A percentile compares a stretch with the other conserved stretches of the same genome.
Conservation (phyloP, 2,113 vertebrate species). For the Taurulus bubalis region DNA sequence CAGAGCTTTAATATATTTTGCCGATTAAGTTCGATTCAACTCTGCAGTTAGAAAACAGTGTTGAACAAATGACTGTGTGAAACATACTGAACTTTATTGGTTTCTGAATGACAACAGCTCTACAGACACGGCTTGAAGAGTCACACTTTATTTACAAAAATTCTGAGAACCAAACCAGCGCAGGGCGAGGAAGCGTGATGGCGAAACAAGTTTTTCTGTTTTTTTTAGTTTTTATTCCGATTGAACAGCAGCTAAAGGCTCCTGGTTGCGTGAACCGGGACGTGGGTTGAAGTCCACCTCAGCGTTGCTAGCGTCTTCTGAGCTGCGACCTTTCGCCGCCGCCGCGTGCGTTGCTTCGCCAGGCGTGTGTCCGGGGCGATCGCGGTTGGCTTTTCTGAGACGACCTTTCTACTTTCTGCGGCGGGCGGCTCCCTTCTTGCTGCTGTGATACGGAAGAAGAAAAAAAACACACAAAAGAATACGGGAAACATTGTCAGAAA, state of each 20-base stretch:
- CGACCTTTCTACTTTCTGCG: slow-evolving; percentile 92
- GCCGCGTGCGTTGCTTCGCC: slow-evolving; percentile 61
- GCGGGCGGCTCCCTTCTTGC: slow-evolving; percentile 95
- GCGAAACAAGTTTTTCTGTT: slow-evolving; percentile 48
- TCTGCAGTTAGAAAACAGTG: slow-evolving; percentile 29
- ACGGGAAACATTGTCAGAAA: slow-evolving; percentile 39
- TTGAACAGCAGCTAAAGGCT: slow-evolving; percentile 70
- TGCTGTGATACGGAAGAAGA: slow-evolving; percentile 82
- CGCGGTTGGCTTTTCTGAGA: slow-evolving; percentile 62
- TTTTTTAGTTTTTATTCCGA: slow-evolving; percentile 53
- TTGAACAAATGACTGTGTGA: slow-evolving; percentile 65
- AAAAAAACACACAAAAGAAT: slow-evolving; percentile 4
- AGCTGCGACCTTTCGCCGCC: slow-evolving; percentile 52
- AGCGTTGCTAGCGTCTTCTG: slow-evolving; percentile 62
- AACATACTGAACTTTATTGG: slow-evolving; percentile 73
- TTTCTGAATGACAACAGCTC: slow-evolving; percentile 75
- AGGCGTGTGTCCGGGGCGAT: slow-evolving; percentile 57
- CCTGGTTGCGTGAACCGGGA: slow-evolving; percentile 45
- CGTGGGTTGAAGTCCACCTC: slow-evolving; percentile 50
- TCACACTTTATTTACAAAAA: slow-evolving; percentile 91
- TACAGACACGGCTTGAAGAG: slow-evolving; percentile 78
- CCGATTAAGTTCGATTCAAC: background rate
- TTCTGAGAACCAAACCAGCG: slow-evolving; percentile 82
- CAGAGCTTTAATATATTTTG: background rate
- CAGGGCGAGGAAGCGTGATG: slow-evolving; percentile 70